These are phyloP conservation scores for Ichneumoninae sp. DNA, from an alignment of 2,888 invertebrate species.

Conservation along the genomic window DNA sequence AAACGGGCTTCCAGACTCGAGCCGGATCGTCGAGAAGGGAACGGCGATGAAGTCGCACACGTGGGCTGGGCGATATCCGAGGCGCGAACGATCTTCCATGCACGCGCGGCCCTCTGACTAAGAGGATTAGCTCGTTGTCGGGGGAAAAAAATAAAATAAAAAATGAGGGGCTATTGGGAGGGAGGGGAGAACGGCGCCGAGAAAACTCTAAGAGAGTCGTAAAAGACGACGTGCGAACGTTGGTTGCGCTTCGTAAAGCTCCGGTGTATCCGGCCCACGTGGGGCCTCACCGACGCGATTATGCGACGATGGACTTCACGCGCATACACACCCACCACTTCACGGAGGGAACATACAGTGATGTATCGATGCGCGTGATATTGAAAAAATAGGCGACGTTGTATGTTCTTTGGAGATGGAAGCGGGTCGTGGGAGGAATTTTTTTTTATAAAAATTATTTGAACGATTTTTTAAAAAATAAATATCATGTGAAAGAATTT, in stretches of 20 bases:
- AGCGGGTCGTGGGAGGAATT: too few species aligned
- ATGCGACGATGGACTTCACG: neutral
- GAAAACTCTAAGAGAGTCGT: slow-evolving; percentile 31
- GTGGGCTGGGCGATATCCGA: slow-evolving; percentile 66
- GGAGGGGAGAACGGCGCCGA: neutral
- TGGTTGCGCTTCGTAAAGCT: slow-evolving; percentile 61
- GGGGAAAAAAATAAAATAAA: slow-evolving; percentile 51
- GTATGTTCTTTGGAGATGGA: too few species aligned
- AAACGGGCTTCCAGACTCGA: neutral
- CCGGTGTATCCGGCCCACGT: slow-evolving; percentile 44
- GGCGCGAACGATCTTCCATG: slow-evolving; percentile 60
- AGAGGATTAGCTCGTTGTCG: slow-evolving; percentile 63
- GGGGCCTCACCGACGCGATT: slow-evolving; percentile 10
- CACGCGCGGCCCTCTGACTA: slow-evolving; percentile 40
- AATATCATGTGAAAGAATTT: slow-evolving; percentile 43
- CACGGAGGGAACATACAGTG: neutral
- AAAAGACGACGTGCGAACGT: slow-evolving; percentile 40
- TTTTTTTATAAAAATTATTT: too few species aligned
- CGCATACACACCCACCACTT: neutral
- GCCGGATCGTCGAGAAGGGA: neutral
- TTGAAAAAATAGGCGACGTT: slow-evolving; percentile 7
- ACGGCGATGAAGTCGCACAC: slow-evolving; percentile 24
- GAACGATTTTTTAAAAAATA: too few species aligned
- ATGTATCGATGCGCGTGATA: slow-evolving; percentile 5
- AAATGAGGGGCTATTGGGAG: neutral